Conservation (phyloP, 2,888 invertebrate genomes). For the Nycteola revayana region DNA sequence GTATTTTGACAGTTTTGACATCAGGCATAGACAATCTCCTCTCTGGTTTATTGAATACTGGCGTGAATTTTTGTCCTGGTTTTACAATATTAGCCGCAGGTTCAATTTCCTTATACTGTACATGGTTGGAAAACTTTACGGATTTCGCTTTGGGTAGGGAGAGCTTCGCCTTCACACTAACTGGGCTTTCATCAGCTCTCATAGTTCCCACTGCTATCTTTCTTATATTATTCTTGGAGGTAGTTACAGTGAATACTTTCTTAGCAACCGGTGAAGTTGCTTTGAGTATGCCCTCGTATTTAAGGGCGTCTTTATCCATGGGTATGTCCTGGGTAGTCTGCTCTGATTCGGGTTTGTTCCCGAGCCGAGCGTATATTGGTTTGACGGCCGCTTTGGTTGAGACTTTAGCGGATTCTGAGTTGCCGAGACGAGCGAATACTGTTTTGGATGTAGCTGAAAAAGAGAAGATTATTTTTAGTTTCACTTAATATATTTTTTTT, state of each 20-base stretch:
- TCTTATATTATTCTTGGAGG: conserved; percentile 51
- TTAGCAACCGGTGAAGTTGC: conserved; percentile 35
- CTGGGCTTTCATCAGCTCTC: conserved; percentile 70
- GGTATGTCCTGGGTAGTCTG: conserved; percentile 39
- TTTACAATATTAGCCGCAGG: conserved; percentile 18
- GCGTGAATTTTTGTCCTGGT: conserved; percentile 34
- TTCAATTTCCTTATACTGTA: conserved; percentile 75
- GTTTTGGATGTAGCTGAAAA: conserved; percentile 45
- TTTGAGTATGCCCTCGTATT: conserved; percentile 75
- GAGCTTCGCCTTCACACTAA: conserved; percentile 69
- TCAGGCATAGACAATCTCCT: conserved; percentile 68
- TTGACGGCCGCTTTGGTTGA: conserved; percentile 45
- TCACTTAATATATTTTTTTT: too few relatives aligned
- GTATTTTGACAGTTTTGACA: conserved; percentile 3
- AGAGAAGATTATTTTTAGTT: too few relatives aligned
- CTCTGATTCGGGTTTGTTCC: conserved; percentile 45
- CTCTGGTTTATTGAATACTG: conserved; percentile 71
- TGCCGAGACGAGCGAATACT: conserved; percentile 70
- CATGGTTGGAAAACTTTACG: conserved; percentile 69
- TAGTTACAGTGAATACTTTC: conserved; percentile 60
- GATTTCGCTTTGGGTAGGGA: conserved; percentile 60
- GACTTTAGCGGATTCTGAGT: conserved; percentile 40
- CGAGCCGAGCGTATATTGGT: conserved; percentile 65
- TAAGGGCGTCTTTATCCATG: conserved; percentile 61
- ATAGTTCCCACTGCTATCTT: conserved; percentile 66